These are phyloP conservation scores for Diaperis boleti DNA, from an alignment of 2,888 invertebrate genomes.

Conservation along the genomic window DNA sequence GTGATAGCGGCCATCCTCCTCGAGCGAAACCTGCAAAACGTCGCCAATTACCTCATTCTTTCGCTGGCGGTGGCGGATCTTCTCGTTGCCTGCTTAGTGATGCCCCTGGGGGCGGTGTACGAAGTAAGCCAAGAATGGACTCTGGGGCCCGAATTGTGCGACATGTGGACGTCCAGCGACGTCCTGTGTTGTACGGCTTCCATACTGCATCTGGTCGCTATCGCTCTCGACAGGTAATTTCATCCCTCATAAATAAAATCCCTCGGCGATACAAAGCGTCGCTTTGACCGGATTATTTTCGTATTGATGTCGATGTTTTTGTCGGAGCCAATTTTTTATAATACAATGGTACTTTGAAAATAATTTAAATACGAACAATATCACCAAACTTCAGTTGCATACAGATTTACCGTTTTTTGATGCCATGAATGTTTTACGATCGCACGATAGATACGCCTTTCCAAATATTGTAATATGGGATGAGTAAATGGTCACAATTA, in stretches of 20 bases:
- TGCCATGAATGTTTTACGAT: no score
- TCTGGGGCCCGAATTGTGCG: conserved; percentile 88
- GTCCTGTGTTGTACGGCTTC: conserved; percentile 91
- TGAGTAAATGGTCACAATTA: no score
- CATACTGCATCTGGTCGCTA: conserved; percentile 84
- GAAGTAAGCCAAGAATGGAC: conserved; percentile 84
- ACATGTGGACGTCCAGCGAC: conserved; percentile 95
- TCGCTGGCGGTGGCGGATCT: conserved; percentile 93
- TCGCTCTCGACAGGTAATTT: conserved; percentile 81
- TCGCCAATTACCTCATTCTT: conserved; percentile 91
- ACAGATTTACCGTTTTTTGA: no score
- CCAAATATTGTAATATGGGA: no score
- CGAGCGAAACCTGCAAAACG: conserved; percentile 88
- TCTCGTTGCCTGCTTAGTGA: conserved; percentile 86
- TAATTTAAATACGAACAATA: no score
- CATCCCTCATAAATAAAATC: conserved; percentile 14
- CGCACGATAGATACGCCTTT: no score
- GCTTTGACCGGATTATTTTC: conserved; percentile 34
- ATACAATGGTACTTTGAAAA: no score
- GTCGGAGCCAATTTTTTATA: background rate
- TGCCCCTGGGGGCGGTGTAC: conserved; percentile 83
- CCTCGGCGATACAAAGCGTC: conserved; percentile 2
- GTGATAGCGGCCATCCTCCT: conserved; percentile 93
- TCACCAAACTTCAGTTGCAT: no score
- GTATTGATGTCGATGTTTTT: conserved; percentile 25